phyloP scores from a whole-genome alignment of 1,140 invertebrate species.

The Conopomorpha cramerella region DNA sequence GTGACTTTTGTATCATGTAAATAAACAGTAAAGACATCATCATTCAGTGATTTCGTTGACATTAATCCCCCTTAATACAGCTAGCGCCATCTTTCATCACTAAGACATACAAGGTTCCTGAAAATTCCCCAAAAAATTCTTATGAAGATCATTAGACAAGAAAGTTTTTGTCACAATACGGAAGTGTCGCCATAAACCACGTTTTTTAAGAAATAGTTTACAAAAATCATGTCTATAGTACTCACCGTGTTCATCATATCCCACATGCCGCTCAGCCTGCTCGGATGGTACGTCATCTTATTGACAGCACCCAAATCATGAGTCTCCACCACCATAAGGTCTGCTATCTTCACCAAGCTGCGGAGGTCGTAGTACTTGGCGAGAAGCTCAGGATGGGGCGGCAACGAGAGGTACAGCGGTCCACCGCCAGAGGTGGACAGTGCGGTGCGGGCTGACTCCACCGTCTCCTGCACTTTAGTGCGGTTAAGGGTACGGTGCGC shows the following conservation, averaged over 20 bases:
- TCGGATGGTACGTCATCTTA: constrained; percentile 75
- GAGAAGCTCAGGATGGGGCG: constrained; percentile 65
- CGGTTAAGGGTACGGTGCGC: constrained; percentile 61
- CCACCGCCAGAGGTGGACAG: constrained; percentile 62
- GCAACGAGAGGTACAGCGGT: constrained; percentile 64
- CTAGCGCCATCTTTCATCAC: no score
- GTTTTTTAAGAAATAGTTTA: no score
- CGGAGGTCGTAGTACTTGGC: constrained; percentile 75
- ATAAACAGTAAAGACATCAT: no score
- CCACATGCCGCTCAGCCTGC: constrained; percentile 74
- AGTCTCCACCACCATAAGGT: constrained; percentile 72
- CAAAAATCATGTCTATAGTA: no score
- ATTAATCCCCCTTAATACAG: no score
- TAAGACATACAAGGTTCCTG: no score
- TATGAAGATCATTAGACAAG: no score
- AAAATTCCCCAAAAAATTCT: no score
- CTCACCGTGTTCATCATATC: constrained; percentile 79
- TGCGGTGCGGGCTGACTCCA: constrained; percentile 62
- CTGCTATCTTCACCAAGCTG: constrained; percentile 56
- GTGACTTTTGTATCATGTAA: no score
- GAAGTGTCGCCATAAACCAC: no score
- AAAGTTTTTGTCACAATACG: no score
- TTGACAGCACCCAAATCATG: constrained; percentile 69
- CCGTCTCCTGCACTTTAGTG: constrained; percentile 62
- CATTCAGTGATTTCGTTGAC: no score